These are phyloP conservation scores for Axinella damicornis DNA, from an alignment of 37 sponge, comb jelly and placozoan species.

Conservation along the genomic window DNA sequence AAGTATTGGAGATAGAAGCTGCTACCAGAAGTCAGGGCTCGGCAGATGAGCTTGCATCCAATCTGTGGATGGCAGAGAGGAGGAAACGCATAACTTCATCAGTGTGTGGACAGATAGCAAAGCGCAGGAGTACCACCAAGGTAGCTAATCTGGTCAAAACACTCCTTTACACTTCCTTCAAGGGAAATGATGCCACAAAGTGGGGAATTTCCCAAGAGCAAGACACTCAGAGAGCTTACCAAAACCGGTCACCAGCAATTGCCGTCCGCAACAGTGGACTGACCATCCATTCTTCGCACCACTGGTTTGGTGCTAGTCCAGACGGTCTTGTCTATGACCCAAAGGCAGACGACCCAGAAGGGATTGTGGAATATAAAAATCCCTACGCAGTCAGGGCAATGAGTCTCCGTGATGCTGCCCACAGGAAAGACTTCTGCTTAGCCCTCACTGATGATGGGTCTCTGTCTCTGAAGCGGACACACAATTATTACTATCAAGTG, in stretches of 20 bases:
- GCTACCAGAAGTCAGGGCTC: background rate
- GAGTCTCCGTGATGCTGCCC: background rate
- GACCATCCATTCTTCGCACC: background rate
- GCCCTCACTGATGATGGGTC: background rate
- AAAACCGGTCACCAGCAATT: background rate
- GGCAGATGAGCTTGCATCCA: background rate
- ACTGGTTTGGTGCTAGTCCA: constrained; percentile 9
- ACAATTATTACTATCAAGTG: constrained; percentile 10
- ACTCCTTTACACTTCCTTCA: too few relatives aligned
- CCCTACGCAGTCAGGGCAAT: background rate
- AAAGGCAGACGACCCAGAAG: background rate
- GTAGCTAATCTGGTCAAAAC: too few relatives aligned
- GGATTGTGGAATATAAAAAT: constrained; percentile 5
- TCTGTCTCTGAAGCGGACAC: constrained; percentile 1
- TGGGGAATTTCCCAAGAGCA: too few relatives aligned
- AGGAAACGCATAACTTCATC: too few relatives aligned
- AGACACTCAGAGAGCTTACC: too few relatives aligned
- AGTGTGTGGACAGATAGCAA: too few relatives aligned
- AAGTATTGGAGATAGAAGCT: background rate
- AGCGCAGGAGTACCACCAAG: too few relatives aligned
- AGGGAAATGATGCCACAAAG: too few relatives aligned
- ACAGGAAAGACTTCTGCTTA: background rate
- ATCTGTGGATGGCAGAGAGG: too few relatives aligned
- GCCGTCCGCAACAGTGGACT: background rate
- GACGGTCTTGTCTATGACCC: too few relatives aligned